These are phyloP conservation scores for Conistra vaccinii DNA, from an alignment of 2,888 invertebrate species.

Conservation along the genomic window DNA sequence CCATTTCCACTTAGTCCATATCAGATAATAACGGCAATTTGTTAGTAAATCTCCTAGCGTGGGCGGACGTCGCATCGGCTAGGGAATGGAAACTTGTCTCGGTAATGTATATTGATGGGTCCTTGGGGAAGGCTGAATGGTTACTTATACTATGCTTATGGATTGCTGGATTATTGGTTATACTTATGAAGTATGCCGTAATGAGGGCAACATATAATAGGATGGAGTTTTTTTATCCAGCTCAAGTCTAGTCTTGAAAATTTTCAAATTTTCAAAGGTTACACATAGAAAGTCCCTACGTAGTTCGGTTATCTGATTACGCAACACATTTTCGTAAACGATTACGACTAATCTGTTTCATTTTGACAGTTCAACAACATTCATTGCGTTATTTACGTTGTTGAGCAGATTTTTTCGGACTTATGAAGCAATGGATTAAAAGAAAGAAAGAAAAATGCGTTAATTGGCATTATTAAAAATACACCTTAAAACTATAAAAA, in stretches of 20 bases:
- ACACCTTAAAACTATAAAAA: no score
- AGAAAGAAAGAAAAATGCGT: no score
- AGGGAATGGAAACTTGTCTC: slow-evolving; percentile 25
- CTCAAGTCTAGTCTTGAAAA: not conserved
- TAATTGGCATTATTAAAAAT: no score
- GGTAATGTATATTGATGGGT: slow-evolving; percentile 57
- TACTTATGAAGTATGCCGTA: slow-evolving; percentile 26
- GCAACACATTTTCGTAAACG: no score
- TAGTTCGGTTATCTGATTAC: no score
- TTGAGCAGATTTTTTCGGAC: no score
- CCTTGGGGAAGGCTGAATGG: slow-evolving; percentile 21
- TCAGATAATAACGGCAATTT: slow-evolving; percentile 37
- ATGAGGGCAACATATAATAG: not conserved
- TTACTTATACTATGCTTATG: slow-evolving; percentile 16
- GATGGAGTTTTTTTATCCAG: not conserved
- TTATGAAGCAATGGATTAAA: no score
- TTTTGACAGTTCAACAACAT: no score
- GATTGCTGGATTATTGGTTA: slow-evolving; percentile 22
- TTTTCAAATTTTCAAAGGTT: not conserved
- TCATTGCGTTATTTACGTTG: no score
- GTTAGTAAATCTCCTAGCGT: slow-evolving; percentile 28
- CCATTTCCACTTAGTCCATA: no score
- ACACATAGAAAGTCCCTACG: not conserved
- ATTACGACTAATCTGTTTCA: no score
- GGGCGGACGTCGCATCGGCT: slow-evolving; percentile 37